Percentiles rank a stretch among this genome's conserved stretches.
Conservation (phyloP, 2,113 vertebrate species). For the Podilymbus podiceps region DNA sequence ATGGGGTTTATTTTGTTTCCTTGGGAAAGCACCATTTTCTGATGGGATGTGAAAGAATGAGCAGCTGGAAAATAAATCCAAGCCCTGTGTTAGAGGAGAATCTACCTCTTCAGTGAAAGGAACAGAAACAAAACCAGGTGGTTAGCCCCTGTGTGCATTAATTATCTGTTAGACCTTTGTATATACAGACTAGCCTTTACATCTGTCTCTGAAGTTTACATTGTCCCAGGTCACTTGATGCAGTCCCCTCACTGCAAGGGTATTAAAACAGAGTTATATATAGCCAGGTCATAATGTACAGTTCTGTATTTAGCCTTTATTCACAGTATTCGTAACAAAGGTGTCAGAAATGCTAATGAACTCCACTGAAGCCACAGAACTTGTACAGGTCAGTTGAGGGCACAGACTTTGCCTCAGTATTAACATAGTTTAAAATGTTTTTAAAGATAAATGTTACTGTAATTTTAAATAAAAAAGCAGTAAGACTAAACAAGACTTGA, state of each 20-base stretch:
- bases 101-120: not conserved
- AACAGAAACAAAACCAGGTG: not conserved
- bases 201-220: not conserved
- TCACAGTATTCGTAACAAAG: not conserved
- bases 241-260: not conserved
- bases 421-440: not conserved
- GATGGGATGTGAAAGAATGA: not conserved
- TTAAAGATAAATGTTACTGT: not conserved
- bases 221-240: not conserved
- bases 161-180: not conserved
- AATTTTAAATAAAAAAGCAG: not conserved
- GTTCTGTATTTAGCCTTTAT: not conserved
- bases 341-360: not conserved
- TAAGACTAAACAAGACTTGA: not conserved
- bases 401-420: not conserved
- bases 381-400: not conserved
- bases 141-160: not conserved
- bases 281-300: not conserved
- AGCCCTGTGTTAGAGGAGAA: not conserved
- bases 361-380: not conserved
- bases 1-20: not conserved
- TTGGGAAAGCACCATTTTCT: conserved; percentile 60
- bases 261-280: not conserved
- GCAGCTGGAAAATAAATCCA: not conserved
- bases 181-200: not conserved